Evolutionary conservation across 1,140 invertebrate genomes (phyloP), one percentile per base, ranked within the genome.

Genomic region (Ridgeia piscesae): DNA sequence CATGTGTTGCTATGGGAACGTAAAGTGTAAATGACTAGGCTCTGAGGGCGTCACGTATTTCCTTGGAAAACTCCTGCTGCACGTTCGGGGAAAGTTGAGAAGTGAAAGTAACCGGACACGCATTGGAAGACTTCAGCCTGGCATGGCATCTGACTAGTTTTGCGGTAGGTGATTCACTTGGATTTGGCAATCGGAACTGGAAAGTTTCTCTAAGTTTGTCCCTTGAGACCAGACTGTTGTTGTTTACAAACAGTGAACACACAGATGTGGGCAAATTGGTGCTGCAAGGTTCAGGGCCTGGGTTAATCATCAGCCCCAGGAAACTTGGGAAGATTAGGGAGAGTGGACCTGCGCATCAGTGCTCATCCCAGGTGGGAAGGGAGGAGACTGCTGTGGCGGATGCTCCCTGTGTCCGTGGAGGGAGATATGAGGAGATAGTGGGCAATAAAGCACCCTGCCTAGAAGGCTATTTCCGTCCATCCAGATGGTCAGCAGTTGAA

Each of bases 341-440:
- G 58, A 77, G 58, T 77, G 11, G 2, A 77, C 58, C 27, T 77
- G 58, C 17, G 17, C 6, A 77, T 77, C 58, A 77, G 58, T 77
- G 17, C 14, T 77, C 58, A 77, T 17, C 58, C 58, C 58, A 77
- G 58, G 58, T 77, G 58, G 58, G 58, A 11, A 42, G 42, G 27
- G 58, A 77, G 58, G 27, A 77, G 58, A 31, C 58, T 77, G 58
- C 58, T 77, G 58, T 77, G 58, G 14, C 17, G 17, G 58, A 77
- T 4, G 17, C 58, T 77, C 17, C 58, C 58, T 4, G 17, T 77
- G 8, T 77, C 58, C 2, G 58, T 21, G 2, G 8, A 31, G 58
- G 58, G 58, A 77, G 58, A 77, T 77, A 77, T 50, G 48, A 50
- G 58, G 58, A 77, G 58, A 77, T 77, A 77, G 58, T 77, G 58